Percentiles rank a stretch among this genome's conserved stretches.
Evolutionary conservation across 2,797 vertebrate species (phyloP).

Genomic region (Sebastes melanostomus): DNA sequence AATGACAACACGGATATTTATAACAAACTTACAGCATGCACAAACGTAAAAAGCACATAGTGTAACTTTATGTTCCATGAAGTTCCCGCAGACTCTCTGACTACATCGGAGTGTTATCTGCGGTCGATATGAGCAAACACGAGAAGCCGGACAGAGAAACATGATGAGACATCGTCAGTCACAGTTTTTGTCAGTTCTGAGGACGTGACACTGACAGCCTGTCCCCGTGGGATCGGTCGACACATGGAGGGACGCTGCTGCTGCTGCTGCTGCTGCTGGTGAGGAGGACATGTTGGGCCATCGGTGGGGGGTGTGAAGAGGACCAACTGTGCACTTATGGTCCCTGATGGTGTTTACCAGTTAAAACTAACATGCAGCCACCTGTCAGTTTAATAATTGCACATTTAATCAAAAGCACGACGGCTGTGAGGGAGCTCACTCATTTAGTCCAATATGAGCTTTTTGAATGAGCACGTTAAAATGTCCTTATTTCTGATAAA

Average conservation of each 20-base stretch:
- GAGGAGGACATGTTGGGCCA: slow-evolving; percentile 29
- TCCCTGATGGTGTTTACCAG: slow-evolving; percentile 75
- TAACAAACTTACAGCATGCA: no score
- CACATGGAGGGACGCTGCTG: slow-evolving; percentile 22
- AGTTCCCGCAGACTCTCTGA: not conserved
- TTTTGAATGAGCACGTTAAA: not conserved
- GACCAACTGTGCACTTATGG: slow-evolving; percentile 75
- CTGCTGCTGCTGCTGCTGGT: not conserved
- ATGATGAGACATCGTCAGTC: slow-evolving; percentile 4
- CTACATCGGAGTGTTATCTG: not conserved
- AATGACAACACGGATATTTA: not conserved
- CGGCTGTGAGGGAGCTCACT: not conserved
- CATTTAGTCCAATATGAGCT: no score
- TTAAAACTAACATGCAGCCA: slow-evolving; percentile 32
- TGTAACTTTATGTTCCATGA: not conserved
- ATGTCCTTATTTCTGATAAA: not conserved
- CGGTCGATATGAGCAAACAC: not conserved
- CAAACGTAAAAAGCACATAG: no score
- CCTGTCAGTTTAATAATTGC: slow-evolving; percentile 23
- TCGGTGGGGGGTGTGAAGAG: slow-evolving; percentile 62
- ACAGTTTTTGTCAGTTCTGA: slow-evolving; percentile 11
- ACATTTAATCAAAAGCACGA: not conserved
- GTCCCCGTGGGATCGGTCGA: slow-evolving; percentile 37
- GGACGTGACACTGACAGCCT: slow-evolving; percentile 38
- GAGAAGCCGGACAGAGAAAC: not conserved